Base-by-base conservation (phyloP, 1,140 invertebrate genomes). In the Euwallacea similis region DNA sequence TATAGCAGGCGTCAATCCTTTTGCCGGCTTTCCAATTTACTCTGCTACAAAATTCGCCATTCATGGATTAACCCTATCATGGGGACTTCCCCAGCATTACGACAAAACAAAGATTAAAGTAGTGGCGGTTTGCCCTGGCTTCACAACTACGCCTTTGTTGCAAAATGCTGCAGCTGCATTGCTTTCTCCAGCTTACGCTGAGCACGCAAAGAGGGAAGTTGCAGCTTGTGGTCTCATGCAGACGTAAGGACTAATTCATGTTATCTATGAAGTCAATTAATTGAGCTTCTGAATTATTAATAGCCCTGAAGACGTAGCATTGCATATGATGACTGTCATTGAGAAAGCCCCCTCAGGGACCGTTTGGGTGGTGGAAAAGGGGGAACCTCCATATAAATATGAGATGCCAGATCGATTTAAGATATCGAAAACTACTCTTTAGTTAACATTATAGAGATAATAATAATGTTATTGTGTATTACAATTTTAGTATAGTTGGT, bases 81-180 rank as follows among this genome's bases (percentile, higher is more conserved):
- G 74, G 69, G 76, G 77, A 15, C 42, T 47, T n/a, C 56, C 64
- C 8, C 10, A 43, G 2, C 64, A 72, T 58, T 77, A 76, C 16
- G 58, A 77, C 2, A 73, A 69, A 58, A 76, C 76, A 2, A 77
- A 79, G 47, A 76, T 82, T 4, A 74, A 73, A 66, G 75, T 80
- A 7, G 43, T 82, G 7, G 71, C 74, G 0, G 66, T 82, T 8
- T 81, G 81, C 72, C 81, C 81, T 9, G 81, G 81, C 9, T 41
- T 77, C 7, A 81, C 80, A 11, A 15, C 54, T 73, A 42, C 59
- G 7, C 56, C 53, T 21, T 3, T 61, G 21, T 7, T 61, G 42
- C 8, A 21, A 2, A 65, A 69, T 0, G 54, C 73, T 11, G 33
- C 50, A 9, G 50, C 55, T 2, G 58, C 46, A 50, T 76, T 33